Percentiles rank a stretch among this genome's conserved stretches.
phyloP scores from a whole-genome alignment of 2,797 vertebrate species.

The Hybognathus amarus region DNA sequence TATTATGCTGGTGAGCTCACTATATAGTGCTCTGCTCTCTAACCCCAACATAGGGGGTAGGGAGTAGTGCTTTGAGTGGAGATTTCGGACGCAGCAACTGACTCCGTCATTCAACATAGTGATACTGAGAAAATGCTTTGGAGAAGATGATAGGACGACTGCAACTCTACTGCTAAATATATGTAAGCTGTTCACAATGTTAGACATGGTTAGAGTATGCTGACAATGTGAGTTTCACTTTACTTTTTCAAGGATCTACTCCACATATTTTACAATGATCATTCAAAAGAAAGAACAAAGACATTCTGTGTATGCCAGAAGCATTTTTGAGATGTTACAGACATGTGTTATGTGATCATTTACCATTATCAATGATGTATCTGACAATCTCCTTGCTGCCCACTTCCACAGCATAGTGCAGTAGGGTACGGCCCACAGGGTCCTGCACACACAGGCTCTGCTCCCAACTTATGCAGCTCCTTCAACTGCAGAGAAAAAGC shows the following conservation, averaged over 20 bases:
- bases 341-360: constrained; percentile 23
- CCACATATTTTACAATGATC: background rate
- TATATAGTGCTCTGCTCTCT: too few species aligned
- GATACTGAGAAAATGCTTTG: background rate
- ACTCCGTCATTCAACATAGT: background rate
- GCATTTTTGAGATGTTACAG: background rate
- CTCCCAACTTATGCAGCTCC: constrained; percentile 85
- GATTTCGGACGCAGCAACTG: too few species aligned
- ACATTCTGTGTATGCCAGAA: too few species aligned
- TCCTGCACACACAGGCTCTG: constrained; percentile 83
- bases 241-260: background rate
- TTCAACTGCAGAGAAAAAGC: constrained; percentile 78
- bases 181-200: background rate
- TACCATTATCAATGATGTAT: constrained; percentile 91
- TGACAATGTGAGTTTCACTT: too few species aligned
- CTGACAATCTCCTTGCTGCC: constrained; percentile 93
- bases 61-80: too few species aligned
- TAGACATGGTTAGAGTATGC: background rate
- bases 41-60: too few species aligned
- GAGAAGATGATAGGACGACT: background rate
- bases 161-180: background rate
- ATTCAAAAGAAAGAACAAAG: background rate
- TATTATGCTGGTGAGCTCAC: too few species aligned
- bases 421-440: constrained; percentile 80
- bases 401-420: constrained; percentile 86